Conservation (phyloP, 2,113 vertebrate genomes). For the Apodemus speciosus region DNA sequence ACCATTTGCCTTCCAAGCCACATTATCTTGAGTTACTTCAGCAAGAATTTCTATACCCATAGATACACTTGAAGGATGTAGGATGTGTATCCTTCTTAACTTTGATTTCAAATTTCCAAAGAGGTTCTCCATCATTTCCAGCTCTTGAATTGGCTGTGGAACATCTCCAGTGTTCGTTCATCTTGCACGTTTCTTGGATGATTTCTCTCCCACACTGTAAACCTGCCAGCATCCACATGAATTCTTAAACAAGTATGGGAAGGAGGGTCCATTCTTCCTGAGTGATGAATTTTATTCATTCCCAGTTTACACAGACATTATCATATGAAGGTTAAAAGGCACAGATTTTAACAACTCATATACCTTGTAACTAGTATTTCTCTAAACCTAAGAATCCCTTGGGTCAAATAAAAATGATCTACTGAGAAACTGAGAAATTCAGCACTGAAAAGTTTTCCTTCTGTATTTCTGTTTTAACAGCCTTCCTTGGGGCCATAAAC, state of each 20-base stretch:
- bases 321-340: background rate
- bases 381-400: background rate
- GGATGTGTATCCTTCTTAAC: background rate
- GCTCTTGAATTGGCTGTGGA: background rate
- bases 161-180: background rate
- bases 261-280: background rate
- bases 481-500: background rate
- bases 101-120: background rate
- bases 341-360: background rate
- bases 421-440: background rate
- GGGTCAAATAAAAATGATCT: background rate
- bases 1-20: background rate
- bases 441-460: background rate
- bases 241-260: background rate
- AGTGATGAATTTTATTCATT: background rate
- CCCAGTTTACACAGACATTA: background rate
- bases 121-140: background rate
- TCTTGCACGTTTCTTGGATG: background rate
- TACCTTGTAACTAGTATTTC: background rate
- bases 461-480: background rate
- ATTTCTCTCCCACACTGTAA: background rate
- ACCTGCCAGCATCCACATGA: background rate
- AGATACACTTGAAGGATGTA: background rate
- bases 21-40: background rate
- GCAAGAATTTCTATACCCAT: background rate